Conservation (phyloP, 2,888 invertebrate species). For the Melieria omissa region DNA sequence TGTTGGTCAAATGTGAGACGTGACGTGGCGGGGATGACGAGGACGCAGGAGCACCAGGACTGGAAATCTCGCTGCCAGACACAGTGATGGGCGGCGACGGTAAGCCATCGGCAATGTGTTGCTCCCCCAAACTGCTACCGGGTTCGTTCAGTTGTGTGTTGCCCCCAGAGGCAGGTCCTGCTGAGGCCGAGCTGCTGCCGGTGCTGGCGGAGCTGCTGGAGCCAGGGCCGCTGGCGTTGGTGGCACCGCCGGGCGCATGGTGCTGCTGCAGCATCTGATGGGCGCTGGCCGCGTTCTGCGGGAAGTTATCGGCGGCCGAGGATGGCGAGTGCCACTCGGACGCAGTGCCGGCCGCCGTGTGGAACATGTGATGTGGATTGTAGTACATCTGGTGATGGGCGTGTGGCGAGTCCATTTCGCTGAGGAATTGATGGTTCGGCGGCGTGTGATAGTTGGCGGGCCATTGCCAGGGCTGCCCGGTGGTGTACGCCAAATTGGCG, state of each 20-base stretch:
- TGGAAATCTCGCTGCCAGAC: constrained; percentile 72
- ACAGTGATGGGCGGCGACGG: constrained; percentile 72
- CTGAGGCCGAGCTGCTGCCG: constrained; percentile 41
- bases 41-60: constrained; percentile 68
- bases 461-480: constrained; percentile 67
- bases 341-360: constrained; percentile 60
- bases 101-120: constrained; percentile 62
- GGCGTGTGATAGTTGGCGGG: constrained; percentile 67
- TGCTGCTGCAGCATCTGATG: constrained; percentile 45
- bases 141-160: constrained; percentile 56
- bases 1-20: constrained; percentile 74
- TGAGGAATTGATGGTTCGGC: constrained; percentile 64
- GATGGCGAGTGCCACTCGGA: constrained; percentile 63
- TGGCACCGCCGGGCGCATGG: constrained; percentile 32
- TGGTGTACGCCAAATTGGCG: constrained; percentile 70
- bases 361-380: constrained; percentile 68
- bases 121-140: constrained; percentile 43
- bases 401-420: constrained; percentile 67
- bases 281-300: constrained; percentile 49
- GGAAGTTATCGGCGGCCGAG: constrained; percentile 45
- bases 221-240: constrained; percentile 16
- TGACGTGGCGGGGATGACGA: constrained; percentile 64
- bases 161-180: constrained; percentile 44
- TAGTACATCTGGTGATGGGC: constrained; percentile 66
- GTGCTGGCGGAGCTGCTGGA: constrained; percentile 35